Percentiles rank a stretch among this genome's conserved stretches.
phyloP scores from a whole-genome alignment of 1,140 invertebrate species.

The Asobara japonica region DNA sequence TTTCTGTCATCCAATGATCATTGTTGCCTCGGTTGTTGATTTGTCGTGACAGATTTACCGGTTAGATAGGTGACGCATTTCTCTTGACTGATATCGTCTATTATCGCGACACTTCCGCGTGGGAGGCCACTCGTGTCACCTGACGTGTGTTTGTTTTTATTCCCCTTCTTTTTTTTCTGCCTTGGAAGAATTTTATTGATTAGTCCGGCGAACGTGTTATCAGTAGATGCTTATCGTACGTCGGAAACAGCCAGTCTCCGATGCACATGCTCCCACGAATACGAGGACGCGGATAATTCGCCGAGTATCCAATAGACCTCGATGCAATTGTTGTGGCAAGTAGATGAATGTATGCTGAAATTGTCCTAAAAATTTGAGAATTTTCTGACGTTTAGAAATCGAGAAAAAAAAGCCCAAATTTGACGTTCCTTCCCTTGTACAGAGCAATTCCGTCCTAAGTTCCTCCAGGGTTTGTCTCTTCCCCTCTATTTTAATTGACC shows the following conservation, averaged over 20 bases:
- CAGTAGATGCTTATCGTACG: not conserved
- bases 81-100: not conserved
- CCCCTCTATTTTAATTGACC: too few species aligned
- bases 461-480: too few species aligned
- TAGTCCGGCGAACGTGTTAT: not conserved
- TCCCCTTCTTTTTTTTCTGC: too few species aligned
- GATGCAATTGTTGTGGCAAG: too few species aligned
- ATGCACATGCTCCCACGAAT: not conserved
- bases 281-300: too few species aligned
- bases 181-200: not conserved
- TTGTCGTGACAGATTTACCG: not conserved
- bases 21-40: not conserved
- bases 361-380: too few species aligned
- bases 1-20: not conserved
- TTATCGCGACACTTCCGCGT: not conserved
- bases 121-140: not conserved
- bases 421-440: too few species aligned
- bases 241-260: not conserved
- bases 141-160: not conserved
- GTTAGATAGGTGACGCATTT: not conserved
- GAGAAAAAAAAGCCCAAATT: too few species aligned
- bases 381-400: too few species aligned
- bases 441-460: too few species aligned
- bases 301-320: too few species aligned
- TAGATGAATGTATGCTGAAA: too few species aligned